A percentile compares a stretch with the other conserved stretches of the same genome.
phyloP scores from a whole-genome alignment of 2,888 invertebrate genomes.

The Drosophila robusta region DNA sequence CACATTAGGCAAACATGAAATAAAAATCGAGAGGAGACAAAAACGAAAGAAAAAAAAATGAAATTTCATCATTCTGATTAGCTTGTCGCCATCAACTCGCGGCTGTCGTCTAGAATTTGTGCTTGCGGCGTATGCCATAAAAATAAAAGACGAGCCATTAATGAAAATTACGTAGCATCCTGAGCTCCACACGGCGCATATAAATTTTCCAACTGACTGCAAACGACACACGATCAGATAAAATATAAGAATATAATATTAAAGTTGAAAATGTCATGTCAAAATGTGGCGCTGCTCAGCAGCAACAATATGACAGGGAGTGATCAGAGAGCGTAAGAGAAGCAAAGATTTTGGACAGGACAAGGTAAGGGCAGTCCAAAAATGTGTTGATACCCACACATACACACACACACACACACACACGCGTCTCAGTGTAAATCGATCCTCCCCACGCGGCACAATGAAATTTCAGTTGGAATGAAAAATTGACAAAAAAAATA shows the following conservation, averaged over 20 bases:
- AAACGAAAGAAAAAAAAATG: constrained; percentile 34
- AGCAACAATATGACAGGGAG: constrained; percentile 57
- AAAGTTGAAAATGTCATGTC: constrained; percentile 69
- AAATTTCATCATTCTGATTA: constrained; percentile 78
- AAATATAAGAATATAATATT: constrained; percentile 27
- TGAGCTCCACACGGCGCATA: constrained; percentile 34
- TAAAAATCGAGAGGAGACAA: constrained; percentile 4
- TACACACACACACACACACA: no score
- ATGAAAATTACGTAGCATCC: constrained; percentile 65
- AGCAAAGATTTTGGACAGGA: constrained; percentile 6
- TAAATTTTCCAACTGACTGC: constrained; percentile 73
- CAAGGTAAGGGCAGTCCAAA: constrained; percentile 28
- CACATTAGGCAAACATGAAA: constrained; percentile 37
- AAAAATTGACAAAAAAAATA: constrained; percentile 47
- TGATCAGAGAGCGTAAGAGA: constrained; percentile 12
- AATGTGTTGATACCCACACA: constrained; percentile 44
- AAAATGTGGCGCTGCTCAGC: constrained; percentile 67
- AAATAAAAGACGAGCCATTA: constrained; percentile 54
- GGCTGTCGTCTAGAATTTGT: constrained; percentile 49
- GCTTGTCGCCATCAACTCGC: constrained; percentile 47
- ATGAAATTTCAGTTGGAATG: constrained; percentile 69
- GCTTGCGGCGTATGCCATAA: constrained; percentile 62
- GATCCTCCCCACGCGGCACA: constrained; percentile 58
- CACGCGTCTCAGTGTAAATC: constrained; percentile 43
- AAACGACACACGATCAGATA: constrained; percentile 72